phyloP scores from a whole-genome alignment of 2,113 vertebrate genomes.

The Motacilla tschutschensis region DNA sequence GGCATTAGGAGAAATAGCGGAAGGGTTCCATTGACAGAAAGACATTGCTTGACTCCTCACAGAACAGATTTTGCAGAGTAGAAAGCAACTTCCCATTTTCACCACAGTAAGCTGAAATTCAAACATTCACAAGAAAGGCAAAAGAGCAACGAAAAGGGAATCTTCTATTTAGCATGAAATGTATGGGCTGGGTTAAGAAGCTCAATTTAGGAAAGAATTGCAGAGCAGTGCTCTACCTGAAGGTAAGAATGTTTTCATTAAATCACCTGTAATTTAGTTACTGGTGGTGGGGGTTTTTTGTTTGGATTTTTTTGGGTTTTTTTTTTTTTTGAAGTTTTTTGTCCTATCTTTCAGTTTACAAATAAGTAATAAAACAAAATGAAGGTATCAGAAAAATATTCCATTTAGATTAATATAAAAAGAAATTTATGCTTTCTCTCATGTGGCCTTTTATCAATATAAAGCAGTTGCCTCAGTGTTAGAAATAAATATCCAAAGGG shows the following conservation, averaged over 20 bases:
- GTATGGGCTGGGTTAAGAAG: not conserved
- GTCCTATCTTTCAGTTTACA: not conserved
- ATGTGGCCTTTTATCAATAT: not conserved
- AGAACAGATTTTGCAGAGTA: not conserved
- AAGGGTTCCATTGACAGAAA: not conserved
- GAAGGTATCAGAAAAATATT: not conserved
- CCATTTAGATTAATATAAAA: not conserved
- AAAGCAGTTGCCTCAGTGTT: not conserved
- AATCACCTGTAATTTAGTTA: not conserved
- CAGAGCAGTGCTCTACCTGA: not conserved
- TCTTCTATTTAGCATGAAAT: not conserved
- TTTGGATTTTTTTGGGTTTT: no score
- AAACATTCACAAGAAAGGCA: not conserved
- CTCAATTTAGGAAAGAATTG: not conserved
- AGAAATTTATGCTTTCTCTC: not conserved
- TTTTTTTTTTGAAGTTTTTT: not conserved
- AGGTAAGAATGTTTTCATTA: not conserved
- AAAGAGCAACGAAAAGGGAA: not conserved
- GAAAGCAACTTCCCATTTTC: not conserved
- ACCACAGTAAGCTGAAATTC: not conserved
- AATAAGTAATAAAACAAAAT: not conserved
- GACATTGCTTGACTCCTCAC: accelerated
- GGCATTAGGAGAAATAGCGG: not conserved
- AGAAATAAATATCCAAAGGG: not conserved
- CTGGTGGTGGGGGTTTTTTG: accelerated